phyloP scores from a whole-genome alignment of 2,797 vertebrate species.

The Aulostomus chinensis region DNA sequence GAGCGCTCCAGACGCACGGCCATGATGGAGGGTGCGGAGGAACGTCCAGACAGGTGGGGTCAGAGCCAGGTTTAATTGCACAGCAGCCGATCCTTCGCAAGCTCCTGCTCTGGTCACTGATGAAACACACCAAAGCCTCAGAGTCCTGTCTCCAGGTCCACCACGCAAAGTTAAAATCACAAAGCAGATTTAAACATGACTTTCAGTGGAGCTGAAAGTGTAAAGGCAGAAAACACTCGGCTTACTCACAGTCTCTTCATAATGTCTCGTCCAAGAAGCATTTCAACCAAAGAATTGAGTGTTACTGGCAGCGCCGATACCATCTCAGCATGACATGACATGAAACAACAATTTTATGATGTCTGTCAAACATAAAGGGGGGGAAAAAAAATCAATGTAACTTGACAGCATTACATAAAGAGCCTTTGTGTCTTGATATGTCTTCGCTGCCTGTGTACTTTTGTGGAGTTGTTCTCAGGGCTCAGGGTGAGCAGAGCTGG shows the following conservation, averaged over 20 bases:
- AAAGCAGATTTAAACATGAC: constrained; percentile 1
- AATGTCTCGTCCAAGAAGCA: constrained; percentile 42
- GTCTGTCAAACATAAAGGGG: constrained; percentile 71
- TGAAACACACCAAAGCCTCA: constrained; percentile 1
- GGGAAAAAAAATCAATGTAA: constrained; percentile 65
- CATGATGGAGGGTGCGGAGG: constrained; percentile 64
- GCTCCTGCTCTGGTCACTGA: neutral
- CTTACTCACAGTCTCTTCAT: constrained; percentile 39
- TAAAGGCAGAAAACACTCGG: constrained; percentile 41
- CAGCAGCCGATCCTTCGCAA: constrained; percentile 66
- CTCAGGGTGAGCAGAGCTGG: constrained; percentile 58
- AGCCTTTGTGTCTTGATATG: constrained; percentile 72
- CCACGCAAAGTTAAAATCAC: too few species aligned
- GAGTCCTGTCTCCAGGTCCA: constrained; percentile 1
- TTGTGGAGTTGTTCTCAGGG: constrained; percentile 65
- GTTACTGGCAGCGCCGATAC: constrained; percentile 37
- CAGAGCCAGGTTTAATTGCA: constrained; percentile 74
- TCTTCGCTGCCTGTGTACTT: constrained; percentile 69
- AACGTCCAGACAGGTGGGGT: constrained; percentile 69
- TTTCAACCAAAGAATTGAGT: constrained; percentile 42
- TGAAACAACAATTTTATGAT: constrained; percentile 69
- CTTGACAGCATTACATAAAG: constrained; percentile 78
- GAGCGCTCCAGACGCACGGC: constrained; percentile 44
- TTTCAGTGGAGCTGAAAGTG: constrained; percentile 23
- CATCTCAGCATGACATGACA: constrained; percentile 65